Conservation (phyloP, 1,140 invertebrate genomes). For the Drosophila eugracilis region DNA sequence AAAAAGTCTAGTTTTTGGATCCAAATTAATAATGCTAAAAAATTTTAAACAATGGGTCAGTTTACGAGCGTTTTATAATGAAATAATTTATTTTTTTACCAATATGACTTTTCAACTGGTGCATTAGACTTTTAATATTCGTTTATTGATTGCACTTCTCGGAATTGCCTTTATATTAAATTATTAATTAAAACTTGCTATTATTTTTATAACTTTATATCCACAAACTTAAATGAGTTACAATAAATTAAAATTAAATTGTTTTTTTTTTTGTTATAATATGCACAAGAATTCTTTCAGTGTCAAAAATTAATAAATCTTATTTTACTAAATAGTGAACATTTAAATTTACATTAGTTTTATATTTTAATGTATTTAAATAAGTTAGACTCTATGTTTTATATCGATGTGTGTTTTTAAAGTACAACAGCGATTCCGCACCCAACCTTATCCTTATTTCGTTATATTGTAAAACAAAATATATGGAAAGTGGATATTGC, state of each 20-base stretch:
- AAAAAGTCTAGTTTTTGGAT: background rate
- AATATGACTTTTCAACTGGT: background rate
- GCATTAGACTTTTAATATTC: conserved; percentile 9
- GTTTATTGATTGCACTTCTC: conserved; percentile 40
- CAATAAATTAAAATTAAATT: conserved; percentile 13
- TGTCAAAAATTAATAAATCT: conserved; percentile 20
- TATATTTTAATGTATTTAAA: background rate
- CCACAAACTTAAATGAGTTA: conserved; percentile 19
- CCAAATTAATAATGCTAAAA: no score
- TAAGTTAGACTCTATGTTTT: background rate
- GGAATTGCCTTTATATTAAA: background rate
- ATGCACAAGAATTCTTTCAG: conserved; percentile 14
- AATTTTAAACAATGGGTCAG: no score
- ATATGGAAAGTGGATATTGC: background rate
- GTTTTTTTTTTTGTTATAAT: conserved; percentile 11
- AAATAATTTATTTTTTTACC: background rate
- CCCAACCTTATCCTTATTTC: background rate
- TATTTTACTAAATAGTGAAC: conserved; percentile 1
- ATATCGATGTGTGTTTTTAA: background rate
- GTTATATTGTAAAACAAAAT: background rate
- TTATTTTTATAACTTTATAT: conserved; percentile 15
- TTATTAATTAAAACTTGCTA: conserved; percentile 21
- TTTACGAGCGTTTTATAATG: background rate
- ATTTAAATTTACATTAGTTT: conserved; percentile 6
- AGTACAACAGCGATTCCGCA: background rate